Conservation (phyloP, 2,797 vertebrate species). For the Myotis vivesi region DNA sequence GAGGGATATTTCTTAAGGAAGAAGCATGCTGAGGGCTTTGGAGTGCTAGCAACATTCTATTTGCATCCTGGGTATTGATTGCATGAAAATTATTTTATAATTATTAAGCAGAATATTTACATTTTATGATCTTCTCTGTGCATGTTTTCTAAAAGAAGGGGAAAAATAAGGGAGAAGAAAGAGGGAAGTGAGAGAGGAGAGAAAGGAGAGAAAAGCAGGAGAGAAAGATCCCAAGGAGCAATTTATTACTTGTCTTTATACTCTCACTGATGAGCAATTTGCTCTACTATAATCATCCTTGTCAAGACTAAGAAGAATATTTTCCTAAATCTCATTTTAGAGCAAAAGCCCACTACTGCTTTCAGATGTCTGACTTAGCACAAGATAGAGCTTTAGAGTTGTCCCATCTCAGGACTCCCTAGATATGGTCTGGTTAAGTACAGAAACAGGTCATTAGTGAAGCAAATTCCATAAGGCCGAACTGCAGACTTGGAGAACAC, state of each 20-base stretch:
- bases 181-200: not conserved
- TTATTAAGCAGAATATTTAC: not conserved
- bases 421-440: not conserved
- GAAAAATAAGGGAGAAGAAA: not conserved
- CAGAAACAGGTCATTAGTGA: not conserved
- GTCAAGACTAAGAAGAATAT: not conserved
- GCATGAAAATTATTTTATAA: not conserved
- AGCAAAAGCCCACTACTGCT: not conserved
- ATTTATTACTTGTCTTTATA: not conserved
- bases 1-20: not conserved
- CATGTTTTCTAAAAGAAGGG: not conserved
- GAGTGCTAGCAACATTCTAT: not conserved
- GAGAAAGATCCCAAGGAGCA: not conserved
- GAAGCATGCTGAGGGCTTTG: not conserved
- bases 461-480: not conserved
- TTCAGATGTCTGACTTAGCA: not conserved
- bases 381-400: not conserved
- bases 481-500: not conserved
- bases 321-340: not conserved
- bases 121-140: not conserved
- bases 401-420: not conserved
- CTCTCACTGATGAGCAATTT: not conserved
- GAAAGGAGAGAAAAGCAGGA: not conserved
- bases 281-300: not conserved
- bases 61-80: not conserved